These are phyloP conservation scores for Anser cygnoides DNA, from an alignment of 2,113 vertebrate species.

Conservation along the genomic window DNA sequence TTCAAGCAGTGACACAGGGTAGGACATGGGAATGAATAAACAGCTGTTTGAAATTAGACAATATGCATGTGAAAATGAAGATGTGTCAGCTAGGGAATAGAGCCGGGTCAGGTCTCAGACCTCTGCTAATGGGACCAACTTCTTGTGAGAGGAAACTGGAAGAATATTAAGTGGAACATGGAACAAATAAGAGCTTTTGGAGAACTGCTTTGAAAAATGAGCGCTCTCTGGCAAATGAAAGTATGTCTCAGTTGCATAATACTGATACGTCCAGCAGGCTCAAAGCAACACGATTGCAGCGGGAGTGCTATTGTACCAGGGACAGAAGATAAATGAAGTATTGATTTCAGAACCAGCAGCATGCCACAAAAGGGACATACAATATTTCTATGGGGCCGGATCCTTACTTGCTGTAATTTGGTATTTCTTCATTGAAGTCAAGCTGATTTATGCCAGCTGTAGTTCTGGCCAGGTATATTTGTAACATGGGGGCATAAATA, in stretches of 20 bases:
- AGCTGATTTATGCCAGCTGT: constrained; percentile 39
- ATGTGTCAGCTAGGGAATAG: background rate
- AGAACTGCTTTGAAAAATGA: constrained; percentile 6
- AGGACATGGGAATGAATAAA: constrained; percentile 24
- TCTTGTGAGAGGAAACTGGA: background rate
- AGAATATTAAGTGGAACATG: background rate
- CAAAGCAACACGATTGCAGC: background rate
- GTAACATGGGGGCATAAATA: background rate
- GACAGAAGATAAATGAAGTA: constrained; percentile 40
- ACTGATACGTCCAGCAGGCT: background rate
- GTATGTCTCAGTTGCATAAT: background rate
- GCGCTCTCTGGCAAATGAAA: background rate
- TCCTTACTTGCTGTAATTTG: background rate
- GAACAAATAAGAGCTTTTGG: background rate
- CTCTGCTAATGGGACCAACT: constrained; percentile 26
- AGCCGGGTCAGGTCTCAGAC: constrained; percentile 2
- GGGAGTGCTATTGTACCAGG: background rate
- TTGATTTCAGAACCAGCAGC: constrained; percentile 19
- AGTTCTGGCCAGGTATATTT: background rate
- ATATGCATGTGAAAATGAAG: constrained; percentile 8
- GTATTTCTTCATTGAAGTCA: background rate
- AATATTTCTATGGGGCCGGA: constrained; percentile 10
- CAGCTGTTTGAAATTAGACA: constrained; percentile 46
- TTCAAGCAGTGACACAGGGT: constrained; percentile 10
- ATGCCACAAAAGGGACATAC: background rate